Evolutionary conservation across 2,113 vertebrate genomes (phyloP), one percentile per base, ranked within the genome.

Genomic region (Hemichromis elongatus): DNA sequence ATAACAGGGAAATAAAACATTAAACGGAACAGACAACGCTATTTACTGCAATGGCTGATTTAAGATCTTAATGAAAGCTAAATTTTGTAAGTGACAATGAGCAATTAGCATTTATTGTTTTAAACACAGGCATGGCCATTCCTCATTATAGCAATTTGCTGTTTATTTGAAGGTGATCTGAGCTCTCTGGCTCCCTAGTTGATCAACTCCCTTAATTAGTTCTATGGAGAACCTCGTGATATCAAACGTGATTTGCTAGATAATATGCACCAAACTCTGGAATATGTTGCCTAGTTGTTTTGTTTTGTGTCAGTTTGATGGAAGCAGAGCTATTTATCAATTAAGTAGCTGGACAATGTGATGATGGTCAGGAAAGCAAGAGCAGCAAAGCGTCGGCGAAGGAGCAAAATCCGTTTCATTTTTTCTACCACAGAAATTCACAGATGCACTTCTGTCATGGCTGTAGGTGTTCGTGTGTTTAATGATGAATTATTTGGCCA

Each of bases 91-190:
- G 16, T 50, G 70, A 56, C 37, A 61, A 45, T 9, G 3, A 78
- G 16, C 12, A 21, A 28, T 53, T 24, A 83, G 63, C 30, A 52
- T 82, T 42, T 56, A 61, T 30, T 56, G 55, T 82, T 55, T 50
- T 35, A 59, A 55, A 77, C 24, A 52, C 55, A 54, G 21, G 4
- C 82, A 40, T 81, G n/a, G 24, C 16, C 63, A 26, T 81, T 78
- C 1, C 57, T 85, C 79, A 21, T 73, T 73, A 78, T 54, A 79
- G 61, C 79, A 87, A 91, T 88, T 86, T 86, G 88, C 57, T 3
- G n/a, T 89, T 88, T 61, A 81, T 81, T 86, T 83, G 79, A 88
- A 90, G 85, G 83, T 84, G 63, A 86, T 89, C 73, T 50, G 70
- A 12, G 83, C 85, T 81, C 68, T 56, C 26, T 6, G 50, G 66